phyloP scores from a whole-genome alignment of 2,113 vertebrate species.

The Carollia perspicillata region DNA sequence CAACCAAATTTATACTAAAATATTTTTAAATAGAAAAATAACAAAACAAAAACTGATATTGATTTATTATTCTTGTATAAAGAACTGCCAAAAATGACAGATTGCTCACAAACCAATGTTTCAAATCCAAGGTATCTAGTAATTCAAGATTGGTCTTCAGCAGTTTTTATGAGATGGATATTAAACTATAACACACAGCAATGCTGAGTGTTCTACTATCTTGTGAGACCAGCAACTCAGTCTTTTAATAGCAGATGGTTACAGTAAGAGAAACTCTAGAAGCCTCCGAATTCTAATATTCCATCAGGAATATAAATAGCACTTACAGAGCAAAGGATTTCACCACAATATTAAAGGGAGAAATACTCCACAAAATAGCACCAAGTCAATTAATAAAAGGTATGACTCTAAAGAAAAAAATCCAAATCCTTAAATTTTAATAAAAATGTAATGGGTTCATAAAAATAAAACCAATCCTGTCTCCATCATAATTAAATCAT shows the following conservation, averaged over 20 bases:
- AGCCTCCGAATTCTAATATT: background rate
- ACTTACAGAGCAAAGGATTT: background rate
- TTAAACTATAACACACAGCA: constrained; percentile 39
- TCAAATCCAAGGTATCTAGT: constrained; percentile 35
- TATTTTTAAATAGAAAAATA: constrained; percentile 40
- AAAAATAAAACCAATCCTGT: constrained; percentile 15
- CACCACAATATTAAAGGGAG: background rate
- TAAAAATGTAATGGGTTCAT: constrained; percentile 16
- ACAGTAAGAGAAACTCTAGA: constrained; percentile 42
- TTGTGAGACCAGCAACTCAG: constrained; percentile 43
- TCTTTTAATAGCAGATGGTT: constrained; percentile 36
- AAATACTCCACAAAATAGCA: constrained; percentile 26
- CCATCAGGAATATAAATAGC: constrained; percentile 49
- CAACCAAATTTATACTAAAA: background rate
- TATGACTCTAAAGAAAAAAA: background rate
- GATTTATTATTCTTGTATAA: constrained; percentile 18
- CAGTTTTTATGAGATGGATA: constrained; percentile 26
- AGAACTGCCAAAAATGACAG: constrained; percentile 14
- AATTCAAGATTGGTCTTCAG: constrained; percentile 47
- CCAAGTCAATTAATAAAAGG: constrained; percentile 22
- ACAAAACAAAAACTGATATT: background rate
- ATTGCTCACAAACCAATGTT: constrained; percentile 29
- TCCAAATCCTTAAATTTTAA: background rate
- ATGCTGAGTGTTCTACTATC: background rate
- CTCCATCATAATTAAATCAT: background rate